Conservation (phyloP, 2,113 vertebrate species). For the Odontesthes bonariensis region DNA sequence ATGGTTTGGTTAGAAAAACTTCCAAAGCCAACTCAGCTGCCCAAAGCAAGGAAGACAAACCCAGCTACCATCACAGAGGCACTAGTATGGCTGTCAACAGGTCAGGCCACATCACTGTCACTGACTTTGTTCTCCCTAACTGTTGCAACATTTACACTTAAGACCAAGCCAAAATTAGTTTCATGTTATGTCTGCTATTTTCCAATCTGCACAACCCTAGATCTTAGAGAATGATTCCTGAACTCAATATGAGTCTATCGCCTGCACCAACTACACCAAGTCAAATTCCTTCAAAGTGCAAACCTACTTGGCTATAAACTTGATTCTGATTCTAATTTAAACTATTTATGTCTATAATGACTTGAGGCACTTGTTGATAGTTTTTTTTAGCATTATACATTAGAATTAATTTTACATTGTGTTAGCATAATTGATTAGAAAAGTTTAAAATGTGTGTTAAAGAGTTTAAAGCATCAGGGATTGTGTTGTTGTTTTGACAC, state of each 20-base stretch:
- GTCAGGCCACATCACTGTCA: slow-evolving; percentile 25
- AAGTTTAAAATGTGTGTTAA: neutral
- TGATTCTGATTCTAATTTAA: too few species aligned
- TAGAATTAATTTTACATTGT: too few species aligned
- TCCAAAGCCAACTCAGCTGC: slow-evolving; percentile 40
- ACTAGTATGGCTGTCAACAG: slow-evolving; percentile 44
- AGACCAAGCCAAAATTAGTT: slow-evolving; percentile 17
- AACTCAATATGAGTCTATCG: too few species aligned
- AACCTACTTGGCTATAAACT: too few species aligned
- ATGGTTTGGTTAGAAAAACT: slow-evolving; percentile 47
- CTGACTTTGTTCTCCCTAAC: slow-evolving; percentile 32
- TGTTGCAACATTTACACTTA: slow-evolving; percentile 24
- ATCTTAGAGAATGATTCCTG: too few species aligned
- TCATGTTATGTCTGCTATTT: slow-evolving; percentile 16
- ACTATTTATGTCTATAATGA: too few species aligned
- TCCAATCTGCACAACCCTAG: slow-evolving; percentile 17
- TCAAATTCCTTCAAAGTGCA: too few species aligned
- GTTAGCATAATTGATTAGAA: neutral
- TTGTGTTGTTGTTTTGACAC: neutral
- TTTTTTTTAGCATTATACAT: too few species aligned
- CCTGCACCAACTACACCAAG: neutral
- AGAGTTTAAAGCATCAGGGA: neutral
- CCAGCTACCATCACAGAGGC: slow-evolving; percentile 49
- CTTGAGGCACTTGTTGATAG: too few species aligned
- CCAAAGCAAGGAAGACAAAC: slow-evolving; percentile 29